These are phyloP conservation scores for Cerastis rubricosa DNA, from an alignment of 2,888 invertebrate species.

Conservation along the genomic window DNA sequence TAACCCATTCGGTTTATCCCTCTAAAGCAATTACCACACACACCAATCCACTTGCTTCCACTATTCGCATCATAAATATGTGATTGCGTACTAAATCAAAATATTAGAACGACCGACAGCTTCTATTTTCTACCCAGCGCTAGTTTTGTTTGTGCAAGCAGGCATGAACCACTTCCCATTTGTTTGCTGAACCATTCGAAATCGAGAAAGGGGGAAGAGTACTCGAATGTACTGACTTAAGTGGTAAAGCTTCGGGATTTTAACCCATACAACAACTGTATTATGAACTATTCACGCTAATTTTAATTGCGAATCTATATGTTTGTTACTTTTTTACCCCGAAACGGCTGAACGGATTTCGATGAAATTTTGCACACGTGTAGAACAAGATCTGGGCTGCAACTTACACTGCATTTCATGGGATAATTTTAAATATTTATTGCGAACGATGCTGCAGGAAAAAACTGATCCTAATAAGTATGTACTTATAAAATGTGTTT, in stretches of 20 bases:
- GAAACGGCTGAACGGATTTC: background rate
- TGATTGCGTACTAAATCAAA: slow-evolving; percentile 56
- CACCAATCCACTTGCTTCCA: background rate
- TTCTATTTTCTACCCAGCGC: slow-evolving; percentile 52
- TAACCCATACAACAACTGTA: background rate
- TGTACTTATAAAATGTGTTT: background rate
- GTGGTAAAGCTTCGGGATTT: background rate
- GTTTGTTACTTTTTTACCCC: background rate
- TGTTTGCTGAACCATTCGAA: slow-evolving; percentile 50
- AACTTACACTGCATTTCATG: background rate
- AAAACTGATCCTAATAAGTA: background rate
- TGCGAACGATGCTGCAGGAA: background rate
- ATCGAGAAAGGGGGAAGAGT: slow-evolving; percentile 18
- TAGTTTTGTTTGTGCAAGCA: slow-evolving; percentile 49
- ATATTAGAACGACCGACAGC: slow-evolving; percentile 28
- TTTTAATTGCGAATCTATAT: background rate
- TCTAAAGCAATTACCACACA: slow-evolving; percentile 11
- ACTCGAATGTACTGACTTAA: background rate
- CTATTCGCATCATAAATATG: slow-evolving; percentile 32
- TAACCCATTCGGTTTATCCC: background rate
- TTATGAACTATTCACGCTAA: background rate
- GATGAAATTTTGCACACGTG: background rate
- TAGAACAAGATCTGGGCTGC: background rate
- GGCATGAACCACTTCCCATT: slow-evolving; percentile 42
- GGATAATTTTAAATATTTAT: background rate